A percentile compares a stretch with the other conserved stretches of the same genome.
Conservation (phyloP, 2,113 vertebrate species). For the Crypturellus undulatus region DNA sequence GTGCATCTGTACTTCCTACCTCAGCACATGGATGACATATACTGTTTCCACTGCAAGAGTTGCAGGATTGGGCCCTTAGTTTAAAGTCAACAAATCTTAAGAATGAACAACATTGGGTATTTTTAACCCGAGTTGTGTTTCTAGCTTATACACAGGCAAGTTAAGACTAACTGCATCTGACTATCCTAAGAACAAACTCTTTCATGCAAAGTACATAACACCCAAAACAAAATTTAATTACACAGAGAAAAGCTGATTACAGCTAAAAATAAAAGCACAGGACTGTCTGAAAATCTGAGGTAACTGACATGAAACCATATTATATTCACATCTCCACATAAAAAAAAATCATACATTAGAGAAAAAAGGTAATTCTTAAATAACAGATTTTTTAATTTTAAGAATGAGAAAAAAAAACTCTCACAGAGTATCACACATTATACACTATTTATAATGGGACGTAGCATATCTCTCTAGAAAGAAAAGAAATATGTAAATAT, state of each 20-base stretch:
- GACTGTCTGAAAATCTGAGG: neutral
- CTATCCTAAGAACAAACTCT: neutral
- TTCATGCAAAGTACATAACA: neutral
- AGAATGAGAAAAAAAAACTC: neutral
- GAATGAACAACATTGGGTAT: neutral
- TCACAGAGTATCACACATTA: neutral
- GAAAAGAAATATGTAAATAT: neutral
- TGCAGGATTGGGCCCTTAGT: neutral
- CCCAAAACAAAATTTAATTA: neutral
- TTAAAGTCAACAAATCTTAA: neutral
- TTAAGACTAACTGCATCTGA: neutral
- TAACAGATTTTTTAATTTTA: neutral
- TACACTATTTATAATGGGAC: neutral
- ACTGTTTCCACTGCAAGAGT: neutral
- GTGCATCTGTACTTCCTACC: neutral
- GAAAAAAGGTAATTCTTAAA: neutral
- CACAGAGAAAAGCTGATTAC: neutral
- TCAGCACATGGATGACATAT: neutral
- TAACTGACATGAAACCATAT: neutral
- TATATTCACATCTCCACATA: neutral
- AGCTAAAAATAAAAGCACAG: neutral
- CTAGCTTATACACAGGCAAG: accelerated
- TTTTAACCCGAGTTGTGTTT: neutral
- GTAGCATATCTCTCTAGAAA: neutral
- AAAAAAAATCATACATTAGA: neutral